Evolutionary conservation across 1,140 invertebrate species (phyloP), one percentile per base, ranked within the genome.

Genomic region (Drosophila truncata): DNA sequence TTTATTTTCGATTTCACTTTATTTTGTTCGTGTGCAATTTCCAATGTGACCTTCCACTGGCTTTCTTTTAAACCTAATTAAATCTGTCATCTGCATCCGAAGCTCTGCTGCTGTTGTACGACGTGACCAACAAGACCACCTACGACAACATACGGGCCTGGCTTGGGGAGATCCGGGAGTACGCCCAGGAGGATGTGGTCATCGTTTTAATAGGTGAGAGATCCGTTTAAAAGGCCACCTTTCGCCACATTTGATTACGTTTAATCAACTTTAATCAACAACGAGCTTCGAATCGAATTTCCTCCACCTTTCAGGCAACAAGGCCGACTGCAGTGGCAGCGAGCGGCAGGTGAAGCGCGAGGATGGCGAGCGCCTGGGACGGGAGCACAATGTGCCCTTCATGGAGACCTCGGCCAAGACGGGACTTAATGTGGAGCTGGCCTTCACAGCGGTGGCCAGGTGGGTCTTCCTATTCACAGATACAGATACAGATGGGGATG

Each of bases 401-500:
- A 97, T 97, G 96, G 97, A 97, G 94, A 97, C 96, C 44, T 97
- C 96, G 20, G 97, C 97, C 35, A 97, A 97, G 94, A 97, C 96
- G 83, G 96, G 96, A 80, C 94, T 96, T 80, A 97, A 97, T 91
- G 97, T 97, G 64, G 97, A 97, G 92, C 94, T 96, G 80, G 96
- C 96, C 64, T 97, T 97, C 93, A 95, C 95, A 86, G 96, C 96
- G 44, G 95, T 97, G 78, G 97, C 96, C 61, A 96, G 96, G 94
- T 93, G 27, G 77, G 67, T 44, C 27, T 35, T 67, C 2, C 35
- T 9, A 20, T 64, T 44, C 0, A 62, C 2, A 42, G 10, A 4
- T 11, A 16, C 18, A n/a, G 8, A 23, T 16, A 13, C 37, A 14
- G 8, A 20, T 64, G 8, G 11, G 10, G 4, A 23, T 23, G 59